Conservation (phyloP, 2,113 vertebrate species). For the Lichenostomus cassidix region DNA sequence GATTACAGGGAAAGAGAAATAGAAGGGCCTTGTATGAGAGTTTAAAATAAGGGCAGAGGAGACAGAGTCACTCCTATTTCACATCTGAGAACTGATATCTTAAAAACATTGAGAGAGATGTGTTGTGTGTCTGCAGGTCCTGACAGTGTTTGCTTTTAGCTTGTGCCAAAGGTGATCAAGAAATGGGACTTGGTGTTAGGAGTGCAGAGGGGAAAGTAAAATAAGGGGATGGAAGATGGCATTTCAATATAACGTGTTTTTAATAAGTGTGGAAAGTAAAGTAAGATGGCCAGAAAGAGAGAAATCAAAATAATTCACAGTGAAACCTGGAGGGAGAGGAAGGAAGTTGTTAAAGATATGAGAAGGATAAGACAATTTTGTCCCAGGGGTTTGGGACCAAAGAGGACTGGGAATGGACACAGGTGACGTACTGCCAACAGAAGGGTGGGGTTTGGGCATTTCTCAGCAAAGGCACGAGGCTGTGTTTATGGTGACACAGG, state of each 20-base stretch:
- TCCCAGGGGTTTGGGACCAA: not conserved
- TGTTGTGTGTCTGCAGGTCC: not conserved
- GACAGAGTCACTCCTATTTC: not conserved
- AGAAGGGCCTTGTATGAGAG: not conserved
- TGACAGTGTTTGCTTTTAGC: not conserved
- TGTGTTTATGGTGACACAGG: not conserved
- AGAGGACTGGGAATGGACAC: not conserved
- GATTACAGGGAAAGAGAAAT: not conserved
- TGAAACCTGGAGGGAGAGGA: not conserved
- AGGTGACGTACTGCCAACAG: not conserved
- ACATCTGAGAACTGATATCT: not conserved
- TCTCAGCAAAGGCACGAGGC: not conserved
- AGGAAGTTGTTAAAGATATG: not conserved
- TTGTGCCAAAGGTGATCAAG: not conserved
- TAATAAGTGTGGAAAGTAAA: not conserved
- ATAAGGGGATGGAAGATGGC: not conserved
- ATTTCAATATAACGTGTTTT: not conserved
- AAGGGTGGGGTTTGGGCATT: not conserved
- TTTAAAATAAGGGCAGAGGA: not conserved
- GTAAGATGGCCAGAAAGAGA: not conserved
- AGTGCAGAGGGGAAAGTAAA: not conserved
- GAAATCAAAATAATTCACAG: not conserved
- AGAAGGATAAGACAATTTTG: not conserved
- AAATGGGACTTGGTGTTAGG: not conserved
- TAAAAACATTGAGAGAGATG: not conserved